Evolutionary conservation across 2,888 invertebrate species (phyloP).

Genomic region (Bruchidius siliquastri): DNA sequence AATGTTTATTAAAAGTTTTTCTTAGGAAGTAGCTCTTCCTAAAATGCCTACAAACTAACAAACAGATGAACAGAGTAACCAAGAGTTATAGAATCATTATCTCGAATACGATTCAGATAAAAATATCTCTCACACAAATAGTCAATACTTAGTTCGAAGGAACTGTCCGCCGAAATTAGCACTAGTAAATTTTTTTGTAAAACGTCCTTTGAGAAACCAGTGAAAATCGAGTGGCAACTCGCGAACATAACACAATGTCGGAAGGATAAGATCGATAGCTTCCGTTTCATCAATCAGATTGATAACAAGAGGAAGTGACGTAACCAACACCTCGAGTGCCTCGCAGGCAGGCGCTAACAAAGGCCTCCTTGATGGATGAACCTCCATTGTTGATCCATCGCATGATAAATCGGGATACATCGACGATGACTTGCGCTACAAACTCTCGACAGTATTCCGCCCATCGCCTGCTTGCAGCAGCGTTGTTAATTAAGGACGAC

Average conservation of each 20-base stretch:
- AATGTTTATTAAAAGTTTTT: too few species aligned
- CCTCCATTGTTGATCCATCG: constrained; percentile 21
- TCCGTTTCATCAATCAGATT: constrained; percentile 34
- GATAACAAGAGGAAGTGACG: constrained; percentile 37
- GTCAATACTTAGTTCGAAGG: too few species aligned
- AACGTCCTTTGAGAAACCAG: too few species aligned
- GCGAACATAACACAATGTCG: background rate
- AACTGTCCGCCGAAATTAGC: too few species aligned
- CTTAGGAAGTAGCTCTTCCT: too few species aligned
- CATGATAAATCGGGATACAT: constrained; percentile 23
- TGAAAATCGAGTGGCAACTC: background rate
- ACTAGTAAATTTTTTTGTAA: too few species aligned
- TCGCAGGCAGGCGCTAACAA: constrained; percentile 23
- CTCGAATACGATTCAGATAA: too few species aligned
- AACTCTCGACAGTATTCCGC: background rate
- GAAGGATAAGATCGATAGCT: constrained; percentile 19
- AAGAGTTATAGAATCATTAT: too few species aligned
- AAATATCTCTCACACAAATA: too few species aligned
- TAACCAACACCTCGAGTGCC: constrained; percentile 29
- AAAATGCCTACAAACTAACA: too few species aligned
- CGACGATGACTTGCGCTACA: constrained; percentile 1
- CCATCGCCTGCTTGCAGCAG: background rate
- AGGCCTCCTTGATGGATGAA: constrained; percentile 25
- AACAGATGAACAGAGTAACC: too few species aligned
- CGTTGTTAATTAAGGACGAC: background rate